Percentiles rank a stretch among this genome's conserved stretches.
These are phyloP conservation scores for Drosophila melanogaster DNA, from an alignment of 1,140 invertebrate genomes.

Conservation along the genomic window DNA sequence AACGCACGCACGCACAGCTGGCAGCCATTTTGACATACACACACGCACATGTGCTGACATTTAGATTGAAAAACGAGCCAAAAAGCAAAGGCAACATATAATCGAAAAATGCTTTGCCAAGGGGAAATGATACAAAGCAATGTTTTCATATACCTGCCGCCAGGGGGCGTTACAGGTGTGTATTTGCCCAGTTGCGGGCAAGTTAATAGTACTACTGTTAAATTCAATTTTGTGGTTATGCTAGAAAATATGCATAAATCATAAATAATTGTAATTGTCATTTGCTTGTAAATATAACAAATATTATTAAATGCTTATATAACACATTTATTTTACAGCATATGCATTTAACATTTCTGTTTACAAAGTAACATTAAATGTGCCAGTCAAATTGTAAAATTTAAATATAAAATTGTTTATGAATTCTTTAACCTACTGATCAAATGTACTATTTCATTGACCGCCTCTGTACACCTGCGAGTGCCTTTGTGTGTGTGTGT, in stretches of 20 bases:
- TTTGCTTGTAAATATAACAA: no score
- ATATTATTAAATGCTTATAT: no score
- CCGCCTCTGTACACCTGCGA: background rate
- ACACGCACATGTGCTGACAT: conserved; percentile 66
- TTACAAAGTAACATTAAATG: no score
- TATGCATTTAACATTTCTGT: no score
- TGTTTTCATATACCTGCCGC: conserved; percentile 62
- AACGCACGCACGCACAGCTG: conserved; percentile 39
- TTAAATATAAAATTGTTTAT: no score
- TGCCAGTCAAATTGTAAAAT: background rate
- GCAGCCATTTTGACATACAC: conserved; percentile 59
- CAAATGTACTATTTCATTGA: background rate
- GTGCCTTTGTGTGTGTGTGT: conserved; percentile 10
- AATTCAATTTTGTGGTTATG: no score
- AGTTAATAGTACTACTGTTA: background rate
- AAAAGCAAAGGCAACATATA: conserved; percentile 70
- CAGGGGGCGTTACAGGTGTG: conserved; percentile 66
- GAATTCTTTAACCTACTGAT: no score
- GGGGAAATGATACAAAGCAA: conserved; percentile 76
- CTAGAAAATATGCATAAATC: no score
- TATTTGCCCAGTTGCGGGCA: conserved; percentile 21
- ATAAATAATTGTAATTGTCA: background rate
- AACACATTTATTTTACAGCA: no score
- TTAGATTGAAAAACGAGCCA: conserved; percentile 75
- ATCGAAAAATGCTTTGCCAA: conserved; percentile 55